Base-by-base conservation (phyloP, 2,888 invertebrate genomes). In the Pterostichus niger region DNA sequence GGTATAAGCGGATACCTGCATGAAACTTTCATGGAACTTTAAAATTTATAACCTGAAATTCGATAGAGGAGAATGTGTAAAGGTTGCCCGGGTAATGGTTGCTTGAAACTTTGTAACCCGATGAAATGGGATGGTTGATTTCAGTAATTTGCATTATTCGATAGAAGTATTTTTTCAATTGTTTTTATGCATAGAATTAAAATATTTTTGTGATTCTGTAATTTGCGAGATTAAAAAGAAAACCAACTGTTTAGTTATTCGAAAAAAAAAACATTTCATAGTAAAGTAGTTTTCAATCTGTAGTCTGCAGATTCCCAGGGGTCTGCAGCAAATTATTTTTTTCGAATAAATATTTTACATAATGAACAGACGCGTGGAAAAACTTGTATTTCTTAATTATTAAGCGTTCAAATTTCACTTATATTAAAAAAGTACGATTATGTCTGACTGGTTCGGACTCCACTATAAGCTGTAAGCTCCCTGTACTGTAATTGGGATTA, bases 1-100 rank as follows among this genome's bases (percentile, higher is more conserved):
- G 35, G 56, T 56, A 77, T 77, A 77, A 77, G 15, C 77, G 77
- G 59, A 77, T 77, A 56, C 77, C 56, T 77, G 56, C 56, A 56
- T 77, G 56, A 59, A 77, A 77, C 56, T 77, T 77, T 77, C 77
- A 77, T 77, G 77, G 33, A 56, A 77, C 56, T 77, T 76, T 52
- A 13, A 56, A 77, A 77, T 77, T 77, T 77, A 77, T 77, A 77
- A 54, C 56, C 56, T 54, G 40, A 77, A 77, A 77, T 56, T 77
- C 56, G 56, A 77, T 77, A 54, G 77, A 33, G 56, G 13, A 71
- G 71, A 46, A 75, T 75, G 10, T 64, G 24, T 13, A 46, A 75
- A 75, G 75, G 33, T 75, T 33, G 33, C n/a, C 6, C 33, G 49
- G 75, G 44, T 71, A 71, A 71, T 71, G 44, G 49, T 75, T 52